Conservation (phyloP, 2,888 invertebrate genomes). For the Bombyx huttoni region DNA sequence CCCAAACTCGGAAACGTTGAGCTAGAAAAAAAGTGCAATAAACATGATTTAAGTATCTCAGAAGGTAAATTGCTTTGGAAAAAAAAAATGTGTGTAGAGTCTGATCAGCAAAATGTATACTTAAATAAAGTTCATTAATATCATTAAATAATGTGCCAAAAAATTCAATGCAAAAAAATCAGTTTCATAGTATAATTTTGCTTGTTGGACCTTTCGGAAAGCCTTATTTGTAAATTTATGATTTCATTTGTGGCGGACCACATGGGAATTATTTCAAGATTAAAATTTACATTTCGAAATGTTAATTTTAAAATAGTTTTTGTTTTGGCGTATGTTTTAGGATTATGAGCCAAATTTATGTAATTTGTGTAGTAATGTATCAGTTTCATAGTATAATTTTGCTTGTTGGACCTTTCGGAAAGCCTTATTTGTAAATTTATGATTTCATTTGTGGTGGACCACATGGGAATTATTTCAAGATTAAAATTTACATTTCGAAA, state of each 20-base stretch:
- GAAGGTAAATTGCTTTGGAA: constrained; percentile 48
- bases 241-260: neutral
- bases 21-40: constrained; percentile 38
- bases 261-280: constrained; percentile 6
- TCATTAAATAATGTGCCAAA: constrained; percentile 55
- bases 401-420: constrained; percentile 16
- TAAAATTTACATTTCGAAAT: constrained; percentile 16
- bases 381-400: constrained; percentile 6
- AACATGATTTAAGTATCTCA: constrained; percentile 49
- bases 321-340: constrained; percentile 47
- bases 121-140: constrained; percentile 23
- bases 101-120: constrained; percentile 24
- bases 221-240: neutral
- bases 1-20: constrained; percentile 22
- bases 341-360: constrained; percentile 48
- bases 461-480: constrained; percentile 6
- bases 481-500: constrained; percentile 16
- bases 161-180: constrained; percentile 8
- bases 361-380: constrained; percentile 29
- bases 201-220: constrained; percentile 15
- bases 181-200: constrained; percentile 8
- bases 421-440: neutral
- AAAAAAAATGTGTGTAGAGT: constrained; percentile 30
- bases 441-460: neutral
- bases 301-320: constrained; percentile 19